phyloP scores from a whole-genome alignment of 2,113 vertebrate genomes.

The Acrocephalus kingi region DNA sequence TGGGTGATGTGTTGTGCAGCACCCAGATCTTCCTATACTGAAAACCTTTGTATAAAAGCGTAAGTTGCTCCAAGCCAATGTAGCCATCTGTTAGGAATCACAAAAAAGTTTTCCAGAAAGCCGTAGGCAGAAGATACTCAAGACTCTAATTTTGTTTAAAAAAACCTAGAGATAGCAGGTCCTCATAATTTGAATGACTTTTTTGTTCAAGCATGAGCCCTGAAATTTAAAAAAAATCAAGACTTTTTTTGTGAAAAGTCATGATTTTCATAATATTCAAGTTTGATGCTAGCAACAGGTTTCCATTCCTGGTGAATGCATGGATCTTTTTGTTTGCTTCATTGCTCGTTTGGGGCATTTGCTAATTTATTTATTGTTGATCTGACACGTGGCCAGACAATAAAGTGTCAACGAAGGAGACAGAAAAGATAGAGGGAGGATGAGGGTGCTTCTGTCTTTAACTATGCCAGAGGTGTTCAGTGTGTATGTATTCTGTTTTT shows the following conservation, averaged over 20 bases:
- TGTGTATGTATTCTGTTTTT: not conserved
- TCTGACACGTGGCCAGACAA: accelerated
- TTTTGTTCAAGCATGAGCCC: not conserved
- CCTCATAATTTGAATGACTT: accelerated
- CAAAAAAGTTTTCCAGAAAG: not conserved
- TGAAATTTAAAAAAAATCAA: not conserved
- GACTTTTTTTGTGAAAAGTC: not conserved
- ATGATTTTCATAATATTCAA: not conserved
- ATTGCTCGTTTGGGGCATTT: not conserved
- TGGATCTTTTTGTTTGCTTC: not conserved
- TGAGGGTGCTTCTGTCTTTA: not conserved
- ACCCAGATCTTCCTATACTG: accelerated
- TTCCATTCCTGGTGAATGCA: not conserved
- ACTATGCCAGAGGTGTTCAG: accelerated
- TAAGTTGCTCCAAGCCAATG: not conserved
- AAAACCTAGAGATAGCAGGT: accelerated
- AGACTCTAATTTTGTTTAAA: not conserved
- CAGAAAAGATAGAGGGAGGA: not conserved
- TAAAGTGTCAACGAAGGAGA: not conserved
- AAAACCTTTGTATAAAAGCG: not conserved
- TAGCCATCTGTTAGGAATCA: not conserved
- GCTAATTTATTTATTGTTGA: not conserved
- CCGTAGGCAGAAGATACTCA: not conserved
- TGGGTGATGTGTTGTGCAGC: accelerated
- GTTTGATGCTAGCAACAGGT: not conserved